A percentile compares a stretch with the other conserved stretches of the same genome.
These are phyloP conservation scores for Enteromius unitaeniatus DNA, from an alignment of 2,797 vertebrate genomes.

Conservation along the genomic window DNA sequence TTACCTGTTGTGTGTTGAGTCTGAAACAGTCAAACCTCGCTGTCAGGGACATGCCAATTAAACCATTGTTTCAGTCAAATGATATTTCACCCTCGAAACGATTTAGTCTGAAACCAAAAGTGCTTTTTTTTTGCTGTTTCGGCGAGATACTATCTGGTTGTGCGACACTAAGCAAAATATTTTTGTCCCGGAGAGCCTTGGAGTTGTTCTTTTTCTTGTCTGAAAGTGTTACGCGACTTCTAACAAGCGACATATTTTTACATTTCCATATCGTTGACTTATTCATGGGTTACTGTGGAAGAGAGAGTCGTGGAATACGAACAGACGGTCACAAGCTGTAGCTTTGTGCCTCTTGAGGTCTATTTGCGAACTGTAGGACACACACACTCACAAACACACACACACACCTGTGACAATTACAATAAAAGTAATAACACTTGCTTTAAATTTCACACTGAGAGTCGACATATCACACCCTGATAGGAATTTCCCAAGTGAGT, in stretches of 20 bases:
- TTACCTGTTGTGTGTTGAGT: neutral
- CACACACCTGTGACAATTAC: constrained; percentile 56
- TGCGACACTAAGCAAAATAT: constrained; percentile 20
- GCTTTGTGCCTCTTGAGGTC: constrained; percentile 15
- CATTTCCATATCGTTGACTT: constrained; percentile 43
- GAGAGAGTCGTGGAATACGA: constrained; percentile 8
- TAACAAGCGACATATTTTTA: constrained; percentile 30
- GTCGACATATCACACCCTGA: constrained; percentile 62
- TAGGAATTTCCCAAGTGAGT: constrained; percentile 49
- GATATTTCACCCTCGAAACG: neutral
- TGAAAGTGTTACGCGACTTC: constrained; percentile 24
- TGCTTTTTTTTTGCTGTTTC: neutral
- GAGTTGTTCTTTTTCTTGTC: constrained; percentile 1
- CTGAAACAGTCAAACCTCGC: neutral
- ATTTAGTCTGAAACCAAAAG: neutral
- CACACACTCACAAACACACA: constrained; percentile 16
- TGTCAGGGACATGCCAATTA: neutral
- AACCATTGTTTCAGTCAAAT: neutral
- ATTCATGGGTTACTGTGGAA: constrained; percentile 21
- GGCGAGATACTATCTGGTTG: neutral
- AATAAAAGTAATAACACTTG: constrained; percentile 55
- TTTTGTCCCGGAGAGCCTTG: neutral
- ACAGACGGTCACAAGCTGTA: constrained; percentile 39
- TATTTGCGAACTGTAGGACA: constrained; percentile 40
- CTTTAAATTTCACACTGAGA: constrained; percentile 62